Conservation (phyloP, 1,140 invertebrate species). For the Thaumetopoea pityocampa region DNA sequence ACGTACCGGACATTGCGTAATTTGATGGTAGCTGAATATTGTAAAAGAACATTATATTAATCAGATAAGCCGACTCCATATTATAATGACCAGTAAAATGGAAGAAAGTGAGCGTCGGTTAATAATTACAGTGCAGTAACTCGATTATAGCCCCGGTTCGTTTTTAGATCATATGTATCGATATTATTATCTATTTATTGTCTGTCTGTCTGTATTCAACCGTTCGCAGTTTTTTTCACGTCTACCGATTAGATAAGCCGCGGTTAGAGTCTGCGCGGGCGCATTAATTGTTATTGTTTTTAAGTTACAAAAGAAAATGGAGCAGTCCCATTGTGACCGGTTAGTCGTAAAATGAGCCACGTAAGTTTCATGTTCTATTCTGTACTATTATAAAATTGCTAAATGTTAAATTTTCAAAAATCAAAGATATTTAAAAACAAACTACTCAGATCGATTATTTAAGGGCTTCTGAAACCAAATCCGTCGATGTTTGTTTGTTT, state of each 20-base stretch:
- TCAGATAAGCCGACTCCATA: slow-evolving; percentile 20
- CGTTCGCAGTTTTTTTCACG: slow-evolving; percentile 5
- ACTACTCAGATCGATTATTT: too few relatives aligned
- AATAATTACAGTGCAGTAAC: slow-evolving; percentile 27
- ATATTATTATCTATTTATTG: slow-evolving; percentile 13
- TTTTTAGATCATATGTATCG: slow-evolving; percentile 18
- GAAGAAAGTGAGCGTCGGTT: slow-evolving; percentile 29
- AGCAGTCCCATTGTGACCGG: too few relatives aligned
- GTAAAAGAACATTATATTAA: not conserved
- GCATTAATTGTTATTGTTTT: not conserved
- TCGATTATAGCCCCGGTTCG: slow-evolving; percentile 15
- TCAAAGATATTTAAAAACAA: too few relatives aligned
- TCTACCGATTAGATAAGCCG: slow-evolving; percentile 4
- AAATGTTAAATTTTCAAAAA: too few relatives aligned
- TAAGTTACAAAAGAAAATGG: too few relatives aligned
- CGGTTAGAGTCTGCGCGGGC: not conserved
- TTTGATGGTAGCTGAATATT: too few relatives aligned
- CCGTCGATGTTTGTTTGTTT: too few relatives aligned
- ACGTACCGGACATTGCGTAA: too few relatives aligned
- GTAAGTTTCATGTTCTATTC: too few relatives aligned
- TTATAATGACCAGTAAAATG: not conserved
- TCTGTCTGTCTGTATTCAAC: slow-evolving; percentile 7
- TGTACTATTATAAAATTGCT: too few relatives aligned
- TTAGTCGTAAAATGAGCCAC: too few relatives aligned
- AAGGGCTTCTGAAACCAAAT: too few relatives aligned